Evolutionary conservation across 2,888 invertebrate species (phyloP).

Genomic region (Dendrolimus houi): DNA sequence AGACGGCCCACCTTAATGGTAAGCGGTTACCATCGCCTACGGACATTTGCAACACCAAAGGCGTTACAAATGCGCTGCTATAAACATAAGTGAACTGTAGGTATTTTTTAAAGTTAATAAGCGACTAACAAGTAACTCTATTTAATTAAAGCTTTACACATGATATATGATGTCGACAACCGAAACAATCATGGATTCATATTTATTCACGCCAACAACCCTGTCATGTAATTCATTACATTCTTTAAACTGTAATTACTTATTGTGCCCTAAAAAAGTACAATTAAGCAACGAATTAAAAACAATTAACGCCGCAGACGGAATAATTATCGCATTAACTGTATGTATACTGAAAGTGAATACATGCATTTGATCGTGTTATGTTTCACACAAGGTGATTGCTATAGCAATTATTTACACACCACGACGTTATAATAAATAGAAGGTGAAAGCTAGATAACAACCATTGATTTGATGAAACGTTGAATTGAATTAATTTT

Average conservation of each 20-base stretch:
- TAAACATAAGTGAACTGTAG: too few relatives aligned
- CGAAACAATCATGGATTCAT: too few relatives aligned
- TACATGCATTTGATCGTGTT: not conserved
- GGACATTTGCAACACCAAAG: too few relatives aligned
- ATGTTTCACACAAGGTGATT: not conserved
- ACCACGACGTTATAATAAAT: not conserved
- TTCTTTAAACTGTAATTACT: not conserved
- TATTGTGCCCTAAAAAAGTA: constrained; percentile 3
- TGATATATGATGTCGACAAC: too few relatives aligned
- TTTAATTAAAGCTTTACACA: too few relatives aligned
- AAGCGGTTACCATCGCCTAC: too few relatives aligned
- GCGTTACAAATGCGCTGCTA: too few relatives aligned
- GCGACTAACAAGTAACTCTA: too few relatives aligned
- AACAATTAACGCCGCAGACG: constrained; percentile 2
- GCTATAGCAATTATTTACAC: not conserved
- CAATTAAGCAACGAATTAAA: constrained; percentile 3
- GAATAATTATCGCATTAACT: constrained; percentile 1
- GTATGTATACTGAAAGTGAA: not conserved
- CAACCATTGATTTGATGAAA: not conserved
- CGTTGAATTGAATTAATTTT: not conserved
- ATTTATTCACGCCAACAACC: too few relatives aligned
- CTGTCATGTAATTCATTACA: too few relatives aligned
- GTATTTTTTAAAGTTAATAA: too few relatives aligned
- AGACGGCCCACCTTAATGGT: too few relatives aligned
- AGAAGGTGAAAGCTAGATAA: not conserved